Base-by-base conservation (phyloP, 2,888 invertebrate genomes). In the Drosophila aldrichi region DNA sequence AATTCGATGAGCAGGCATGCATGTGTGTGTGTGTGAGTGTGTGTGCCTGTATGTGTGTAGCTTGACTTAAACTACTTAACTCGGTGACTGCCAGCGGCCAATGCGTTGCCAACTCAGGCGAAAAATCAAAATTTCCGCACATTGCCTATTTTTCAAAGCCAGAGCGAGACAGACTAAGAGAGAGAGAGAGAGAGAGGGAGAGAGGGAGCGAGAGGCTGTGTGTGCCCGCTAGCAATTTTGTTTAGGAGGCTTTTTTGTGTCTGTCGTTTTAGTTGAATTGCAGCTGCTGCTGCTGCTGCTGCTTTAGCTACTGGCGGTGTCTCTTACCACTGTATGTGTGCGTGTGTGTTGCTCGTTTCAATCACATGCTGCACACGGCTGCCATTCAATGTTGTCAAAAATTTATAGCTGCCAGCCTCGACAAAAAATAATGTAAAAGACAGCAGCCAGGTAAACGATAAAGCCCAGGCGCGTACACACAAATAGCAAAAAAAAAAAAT, bases 51-150 rank as follows among this genome's bases (percentile, higher is more conserved):
- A n/a, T 25, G 16, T 9, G 40, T 40, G 46, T 5, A n/a, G 29
- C 75, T 70, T 68, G 77, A 77, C 70, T 52, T 68, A 87, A 84
- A 84, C 78, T 80, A 83, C 81, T 79, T 81, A 79, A 61, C 70
- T 74, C 56, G 61, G 60, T 38, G 46, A n/a, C 64, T 63, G 66
- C 65, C 61, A 64, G 65, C 32, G 59, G 56, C 67, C 51, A 56
- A 52, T 68, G 66, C 51, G 71, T 67, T 88, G 83, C 83, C 80
- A 88, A 77, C 72, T 88, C 71, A 80, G 79, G 87, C 87, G 80
- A 76, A 85, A 87, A 89, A 90, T 88, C 83, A 88, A 87, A 89
- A 90, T 89, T 86, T 83, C 87, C 85, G 74, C 84, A 87, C 81
- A 85, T 82, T 88, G 87, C 86, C 88, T 86, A 82, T 77, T 85